These are phyloP conservation scores for Polypterus bichir DNA, from an alignment of 2,113 vertebrate species.

Conservation along the genomic window DNA sequence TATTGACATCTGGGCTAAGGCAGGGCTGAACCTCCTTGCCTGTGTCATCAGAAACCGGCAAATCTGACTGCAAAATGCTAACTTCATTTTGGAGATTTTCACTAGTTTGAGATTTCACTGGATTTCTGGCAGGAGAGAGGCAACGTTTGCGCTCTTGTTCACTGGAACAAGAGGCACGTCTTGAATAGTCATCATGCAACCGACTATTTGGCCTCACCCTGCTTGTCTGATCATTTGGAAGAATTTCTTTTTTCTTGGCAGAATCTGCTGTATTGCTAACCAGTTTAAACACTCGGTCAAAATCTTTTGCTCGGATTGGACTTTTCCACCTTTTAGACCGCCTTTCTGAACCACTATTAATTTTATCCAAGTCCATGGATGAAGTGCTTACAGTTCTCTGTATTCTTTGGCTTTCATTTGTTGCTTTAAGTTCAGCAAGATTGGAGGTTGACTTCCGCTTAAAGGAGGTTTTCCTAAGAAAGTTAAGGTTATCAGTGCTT, in stretches of 20 bases:
- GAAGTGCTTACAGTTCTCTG: constrained; percentile 51
- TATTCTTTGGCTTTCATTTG: constrained; percentile 33
- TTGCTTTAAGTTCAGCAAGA: constrained; percentile 33
- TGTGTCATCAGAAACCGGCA: constrained; percentile 19
- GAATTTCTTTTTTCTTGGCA: constrained; percentile 39
- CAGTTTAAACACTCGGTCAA: constrained; percentile 62
- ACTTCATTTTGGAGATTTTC: background rate
- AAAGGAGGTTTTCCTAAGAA: constrained; percentile 70
- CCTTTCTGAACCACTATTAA: constrained; percentile 27
- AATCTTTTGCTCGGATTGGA: constrained; percentile 58
- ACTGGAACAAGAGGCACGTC: constrained; percentile 53
- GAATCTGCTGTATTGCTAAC: constrained; percentile 69
- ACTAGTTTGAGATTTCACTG: constrained; percentile 5
- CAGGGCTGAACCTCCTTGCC: constrained; percentile 2
- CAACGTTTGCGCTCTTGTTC: constrained; percentile 50
- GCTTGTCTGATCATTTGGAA: constrained; percentile 17
- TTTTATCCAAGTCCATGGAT: constrained; percentile 45
- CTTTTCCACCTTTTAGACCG: constrained; percentile 47
- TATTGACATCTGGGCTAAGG: constrained; percentile 14
- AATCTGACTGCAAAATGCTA: background rate
- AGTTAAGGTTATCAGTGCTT: constrained; percentile 72
- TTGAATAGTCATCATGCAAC: constrained; percentile 86
- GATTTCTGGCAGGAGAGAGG: constrained; percentile 25
- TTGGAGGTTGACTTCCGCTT: constrained; percentile 60
- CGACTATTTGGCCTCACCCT: constrained; percentile 44